These are phyloP conservation scores for Bradypus variegatus DNA, from an alignment of 2,797 vertebrate species.

Conservation along the genomic window DNA sequence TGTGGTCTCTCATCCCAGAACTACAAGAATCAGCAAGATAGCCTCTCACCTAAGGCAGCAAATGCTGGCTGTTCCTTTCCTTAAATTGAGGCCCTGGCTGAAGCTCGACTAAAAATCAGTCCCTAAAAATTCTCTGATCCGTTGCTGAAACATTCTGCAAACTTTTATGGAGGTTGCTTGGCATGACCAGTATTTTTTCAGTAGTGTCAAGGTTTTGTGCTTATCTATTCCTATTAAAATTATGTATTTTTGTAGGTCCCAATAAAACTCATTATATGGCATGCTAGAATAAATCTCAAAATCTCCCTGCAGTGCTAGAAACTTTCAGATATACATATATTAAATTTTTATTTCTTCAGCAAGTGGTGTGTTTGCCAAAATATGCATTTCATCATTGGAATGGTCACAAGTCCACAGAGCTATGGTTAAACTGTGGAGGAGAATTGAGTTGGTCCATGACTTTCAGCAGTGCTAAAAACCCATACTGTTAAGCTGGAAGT, in stretches of 20 bases:
- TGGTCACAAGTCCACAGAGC: slow-evolving; percentile 29
- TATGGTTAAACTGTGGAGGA: slow-evolving; percentile 2
- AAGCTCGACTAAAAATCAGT: neutral
- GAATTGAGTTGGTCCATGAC: neutral
- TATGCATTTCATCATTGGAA: slow-evolving; percentile 48
- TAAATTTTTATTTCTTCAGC: slow-evolving; percentile 64
- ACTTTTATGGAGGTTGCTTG: slow-evolving; percentile 63
- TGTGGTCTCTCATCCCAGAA: neutral
- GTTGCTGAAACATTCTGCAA: slow-evolving; percentile 60
- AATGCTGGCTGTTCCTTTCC: slow-evolving; percentile 30
- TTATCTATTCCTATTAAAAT: slow-evolving; percentile 66
- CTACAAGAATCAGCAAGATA: neutral
- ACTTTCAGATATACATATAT: slow-evolving; percentile 64
- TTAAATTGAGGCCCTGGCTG: slow-evolving; percentile 30
- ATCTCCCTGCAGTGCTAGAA: slow-evolving; percentile 67
- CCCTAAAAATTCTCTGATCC: slow-evolving; percentile 38
- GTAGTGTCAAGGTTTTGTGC: slow-evolving; percentile 63
- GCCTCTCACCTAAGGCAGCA: slow-evolving; percentile 25
- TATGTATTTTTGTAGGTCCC: slow-evolving; percentile 64
- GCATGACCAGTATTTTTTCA: slow-evolving; percentile 65
- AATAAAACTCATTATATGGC: slow-evolving; percentile 67
- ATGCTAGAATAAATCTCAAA: slow-evolving; percentile 63
- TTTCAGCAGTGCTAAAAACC: neutral
- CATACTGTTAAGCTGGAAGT: neutral
- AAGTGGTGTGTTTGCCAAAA: slow-evolving; percentile 52